Percentiles rank a stretch among this genome's conserved stretches.
Conservation (phyloP, 2,113 vertebrate genomes). For the Nibea coibor region DNA sequence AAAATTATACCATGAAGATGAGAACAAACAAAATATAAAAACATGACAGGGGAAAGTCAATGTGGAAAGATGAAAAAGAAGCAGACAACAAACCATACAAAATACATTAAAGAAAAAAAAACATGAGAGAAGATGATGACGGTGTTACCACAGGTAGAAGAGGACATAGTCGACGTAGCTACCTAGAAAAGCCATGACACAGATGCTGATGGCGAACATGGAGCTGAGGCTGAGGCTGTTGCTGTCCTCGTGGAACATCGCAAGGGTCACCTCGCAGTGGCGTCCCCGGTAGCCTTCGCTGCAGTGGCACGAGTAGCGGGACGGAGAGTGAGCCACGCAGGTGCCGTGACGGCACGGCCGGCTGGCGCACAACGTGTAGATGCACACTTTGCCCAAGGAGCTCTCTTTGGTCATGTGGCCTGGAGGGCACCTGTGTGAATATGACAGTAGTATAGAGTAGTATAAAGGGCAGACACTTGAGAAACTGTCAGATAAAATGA, state of each 20-base stretch:
- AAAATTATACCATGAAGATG: constrained; percentile 15
- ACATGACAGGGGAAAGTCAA: background rate
- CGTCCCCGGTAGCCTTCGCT: constrained; percentile 86
- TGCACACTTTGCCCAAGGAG: constrained; percentile 82
- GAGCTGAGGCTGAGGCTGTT: constrained; percentile 89
- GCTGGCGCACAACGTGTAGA: constrained; percentile 87
- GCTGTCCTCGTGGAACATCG: constrained; percentile 85
- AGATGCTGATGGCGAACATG: constrained; percentile 91
- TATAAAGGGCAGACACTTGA: constrained; percentile 33
- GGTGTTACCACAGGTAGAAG: constrained; percentile 78
- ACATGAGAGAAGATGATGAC: background rate
- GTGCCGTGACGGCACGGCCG: constrained; percentile 89
- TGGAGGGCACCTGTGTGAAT: constrained; percentile 85
- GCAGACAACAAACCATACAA: background rate
- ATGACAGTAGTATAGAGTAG: constrained; percentile 31
- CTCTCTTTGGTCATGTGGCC: constrained; percentile 88
- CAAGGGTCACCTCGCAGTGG: constrained; percentile 87
- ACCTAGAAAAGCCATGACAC: constrained; percentile 91
- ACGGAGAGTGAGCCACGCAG: constrained; percentile 86
- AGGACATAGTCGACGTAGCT: constrained; percentile 87
- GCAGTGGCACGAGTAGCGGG: constrained; percentile 86
- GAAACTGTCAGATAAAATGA: constrained; percentile 52
- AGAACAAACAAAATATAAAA: constrained; percentile 23
- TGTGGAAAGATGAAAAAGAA: background rate
- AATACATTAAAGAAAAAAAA: background rate